These are phyloP conservation scores for Neoascia interrupta DNA, from an alignment of 2,888 invertebrate species.

Conservation along the genomic window DNA sequence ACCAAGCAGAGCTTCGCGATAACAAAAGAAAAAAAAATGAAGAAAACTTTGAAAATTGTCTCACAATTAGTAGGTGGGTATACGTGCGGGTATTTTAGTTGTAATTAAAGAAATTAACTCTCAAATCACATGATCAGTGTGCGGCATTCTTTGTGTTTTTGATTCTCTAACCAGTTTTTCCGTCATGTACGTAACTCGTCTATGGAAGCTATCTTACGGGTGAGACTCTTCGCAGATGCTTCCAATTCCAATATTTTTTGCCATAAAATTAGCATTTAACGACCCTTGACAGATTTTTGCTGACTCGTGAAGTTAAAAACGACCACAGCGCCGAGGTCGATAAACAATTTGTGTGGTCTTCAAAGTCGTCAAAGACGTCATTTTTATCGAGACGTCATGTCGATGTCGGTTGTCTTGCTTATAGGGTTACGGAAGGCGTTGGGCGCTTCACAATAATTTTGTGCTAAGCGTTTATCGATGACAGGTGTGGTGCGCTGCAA, in stretches of 20 bases:
- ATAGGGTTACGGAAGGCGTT: neutral
- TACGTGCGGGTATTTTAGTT: neutral
- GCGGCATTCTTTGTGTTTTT: too few relatives aligned
- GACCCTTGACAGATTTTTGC: neutral
- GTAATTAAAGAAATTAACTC: conserved; percentile 49
- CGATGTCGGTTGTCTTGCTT: too few relatives aligned
- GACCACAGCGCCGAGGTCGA: conserved; percentile 32
- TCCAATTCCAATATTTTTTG: too few relatives aligned
- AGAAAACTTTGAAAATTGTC: conserved; percentile 20
- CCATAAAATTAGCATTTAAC: conserved; percentile 22
- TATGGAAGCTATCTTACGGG: too few relatives aligned
- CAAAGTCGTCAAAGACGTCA: conserved; percentile 4
- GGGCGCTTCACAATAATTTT: too few relatives aligned
- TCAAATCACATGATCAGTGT: conserved; percentile 58
- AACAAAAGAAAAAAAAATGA: neutral
- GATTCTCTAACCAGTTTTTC: too few relatives aligned
- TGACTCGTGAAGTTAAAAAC: conserved; percentile 7
- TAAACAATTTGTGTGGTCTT: conserved; percentile 31
- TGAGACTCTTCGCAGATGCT: conserved; percentile 7
- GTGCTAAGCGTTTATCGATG: conserved; percentile 30
- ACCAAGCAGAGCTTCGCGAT: neutral
- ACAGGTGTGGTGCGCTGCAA: conserved; percentile 45
- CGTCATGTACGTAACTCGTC: conserved; percentile 20
- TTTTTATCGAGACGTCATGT: conserved; percentile 6
- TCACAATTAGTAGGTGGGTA: neutral